Evolutionary conservation across 2,888 invertebrate species (phyloP), one percentile per base, ranked within the genome.

Genomic region (Cheilosia variabilis): DNA sequence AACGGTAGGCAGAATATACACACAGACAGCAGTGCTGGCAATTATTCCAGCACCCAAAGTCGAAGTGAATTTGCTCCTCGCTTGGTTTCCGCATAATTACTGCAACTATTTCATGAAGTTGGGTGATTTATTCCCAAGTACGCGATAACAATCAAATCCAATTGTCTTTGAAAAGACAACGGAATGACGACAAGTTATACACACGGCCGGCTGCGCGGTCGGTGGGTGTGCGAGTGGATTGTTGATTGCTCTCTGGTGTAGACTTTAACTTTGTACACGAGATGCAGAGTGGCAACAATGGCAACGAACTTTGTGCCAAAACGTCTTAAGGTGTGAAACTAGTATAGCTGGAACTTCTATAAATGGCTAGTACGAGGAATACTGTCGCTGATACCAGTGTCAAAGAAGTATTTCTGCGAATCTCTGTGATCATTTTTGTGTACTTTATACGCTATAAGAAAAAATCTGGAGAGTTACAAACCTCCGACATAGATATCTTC

Each of bases 31-130:
- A 47, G 50, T 65, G 81, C 50, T 45, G n/a, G 27, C 17, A 73
- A 79, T 73, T 62, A 73, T 78, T 62, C 37, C 45, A 45, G 77
- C 31, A 50, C 24, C 27, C 34, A 37, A 52, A 66, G 58, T 47
- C 43, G 79, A 80, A 68, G 73, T 66, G 68, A 75, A 75, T 65
- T 66, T 57, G 72, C 66, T 78, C 45, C 34, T 50, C 79, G 79
- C 57, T 66, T 76, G 71, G 81, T 86, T 86, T 81, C 86, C 86
- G 81, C 86, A 86, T 86, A 86, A 86, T 86, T 86, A 86, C 81
- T 81, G 72, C 81, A 81, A 58, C 57, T 47, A 68, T 77, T 86
- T 52, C 68, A 63, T 57, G 68, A 72, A 76, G 72, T 72, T 76
- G 41, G 81, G 86, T 86, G 86, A 86, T 86, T 86, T 86, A 86